These are phyloP conservation scores for Crypturellus undulatus DNA, from an alignment of 2,113 vertebrate genomes.

Conservation along the genomic window DNA sequence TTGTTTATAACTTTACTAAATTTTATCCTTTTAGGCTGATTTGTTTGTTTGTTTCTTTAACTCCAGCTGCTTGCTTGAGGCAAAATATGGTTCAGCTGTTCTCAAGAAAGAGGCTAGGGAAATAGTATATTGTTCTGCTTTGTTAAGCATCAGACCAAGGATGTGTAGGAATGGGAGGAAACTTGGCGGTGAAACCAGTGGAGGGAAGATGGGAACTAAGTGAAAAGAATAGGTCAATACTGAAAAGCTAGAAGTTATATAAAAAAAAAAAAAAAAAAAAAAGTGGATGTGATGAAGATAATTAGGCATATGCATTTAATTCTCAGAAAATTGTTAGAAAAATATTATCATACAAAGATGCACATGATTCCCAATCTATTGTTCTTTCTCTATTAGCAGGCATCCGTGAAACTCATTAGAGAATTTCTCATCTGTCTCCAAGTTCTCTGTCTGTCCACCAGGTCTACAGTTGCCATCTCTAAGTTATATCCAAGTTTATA, in stretches of 20 bases:
- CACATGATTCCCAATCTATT: background rate
- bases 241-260: background rate
- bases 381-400: background rate
- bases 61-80: constrained; percentile 3
- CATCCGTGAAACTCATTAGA: background rate
- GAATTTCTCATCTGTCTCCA: background rate
- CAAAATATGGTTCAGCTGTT: background rate
- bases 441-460: background rate
- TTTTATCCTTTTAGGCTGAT: background rate
- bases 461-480: background rate
- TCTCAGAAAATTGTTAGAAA: background rate
- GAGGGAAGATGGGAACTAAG: background rate
- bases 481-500: background rate
- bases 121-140: background rate
- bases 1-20: constrained; percentile 1
- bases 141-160: background rate
- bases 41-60: background rate
- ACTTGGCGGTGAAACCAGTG: background rate
- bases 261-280: background rate
- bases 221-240: background rate
- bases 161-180: background rate
- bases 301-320: background rate
- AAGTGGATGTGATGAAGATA: background rate
- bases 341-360: background rate
- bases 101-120: background rate